phyloP scores from a whole-genome alignment of 2,888 invertebrate genomes.

The Hipparchia sbordonii region DNA sequence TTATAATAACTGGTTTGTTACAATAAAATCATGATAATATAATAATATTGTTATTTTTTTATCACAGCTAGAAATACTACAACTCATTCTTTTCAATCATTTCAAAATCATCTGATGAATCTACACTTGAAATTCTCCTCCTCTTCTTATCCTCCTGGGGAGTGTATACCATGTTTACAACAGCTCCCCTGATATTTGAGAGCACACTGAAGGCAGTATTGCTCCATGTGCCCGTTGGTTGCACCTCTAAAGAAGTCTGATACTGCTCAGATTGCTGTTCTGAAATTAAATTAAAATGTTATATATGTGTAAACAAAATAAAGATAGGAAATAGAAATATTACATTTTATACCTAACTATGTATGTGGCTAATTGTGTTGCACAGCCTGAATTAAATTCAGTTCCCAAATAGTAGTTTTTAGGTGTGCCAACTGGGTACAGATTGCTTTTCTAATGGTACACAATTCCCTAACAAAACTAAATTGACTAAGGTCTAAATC shows the following conservation, averaged over 20 bases:
- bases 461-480: too few species aligned
- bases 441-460: too few species aligned
- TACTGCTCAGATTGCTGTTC: slow-evolving; percentile 61
- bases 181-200: slow-evolving; percentile 66
- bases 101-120: slow-evolving; percentile 79
- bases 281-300: slow-evolving; percentile 48
- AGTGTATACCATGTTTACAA: slow-evolving; percentile 64
- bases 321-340: too few species aligned
- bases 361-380: too few species aligned
- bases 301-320: too few species aligned
- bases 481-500: too few species aligned
- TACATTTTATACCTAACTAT: too few species aligned
- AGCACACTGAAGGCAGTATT: slow-evolving; percentile 67
- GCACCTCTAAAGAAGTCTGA: slow-evolving; percentile 63
- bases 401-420: too few species aligned
- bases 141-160: slow-evolving; percentile 56
- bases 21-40: slow-evolving; percentile 1
- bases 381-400: too few species aligned
- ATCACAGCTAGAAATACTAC: slow-evolving; percentile 47
- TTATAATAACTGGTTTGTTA: slow-evolving; percentile 22
- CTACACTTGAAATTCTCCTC: slow-evolving; percentile 64
- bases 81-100: slow-evolving; percentile 74
- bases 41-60: slow-evolving; percentile 13
- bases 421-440: too few species aligned
- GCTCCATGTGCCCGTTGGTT: slow-evolving; percentile 63